A percentile compares a stretch with the other conserved stretches of the same genome.
Conservation (phyloP, 1,140 invertebrate species). For the Drosophila sturtevanti region DNA sequence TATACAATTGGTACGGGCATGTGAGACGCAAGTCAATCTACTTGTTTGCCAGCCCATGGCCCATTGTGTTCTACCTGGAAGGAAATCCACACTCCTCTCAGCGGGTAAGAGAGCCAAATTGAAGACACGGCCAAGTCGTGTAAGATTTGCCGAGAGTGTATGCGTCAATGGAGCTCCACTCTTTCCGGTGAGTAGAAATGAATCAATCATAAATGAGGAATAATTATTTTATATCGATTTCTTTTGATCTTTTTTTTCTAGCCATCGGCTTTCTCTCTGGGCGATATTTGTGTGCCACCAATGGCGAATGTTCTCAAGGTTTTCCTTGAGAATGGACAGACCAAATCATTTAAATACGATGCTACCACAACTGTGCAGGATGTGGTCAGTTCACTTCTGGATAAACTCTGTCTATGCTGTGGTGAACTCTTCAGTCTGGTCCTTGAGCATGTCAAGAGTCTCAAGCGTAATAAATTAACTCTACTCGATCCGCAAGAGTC, state of each 20-base stretch:
- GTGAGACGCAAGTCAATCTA: constrained; percentile 89
- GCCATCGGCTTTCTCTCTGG: constrained; percentile 90
- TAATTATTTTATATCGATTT: neutral
- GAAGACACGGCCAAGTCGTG: constrained; percentile 91
- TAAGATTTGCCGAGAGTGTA: constrained; percentile 94
- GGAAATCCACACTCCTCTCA: constrained; percentile 93
- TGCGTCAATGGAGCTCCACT: constrained; percentile 92
- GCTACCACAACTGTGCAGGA: constrained; percentile 92
- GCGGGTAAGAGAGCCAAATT: constrained; percentile 93
- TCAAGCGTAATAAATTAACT: constrained; percentile 92
- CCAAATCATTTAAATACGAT: constrained; percentile 98
- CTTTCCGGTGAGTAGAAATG: constrained; percentile 86
- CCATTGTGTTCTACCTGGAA: constrained; percentile 85
- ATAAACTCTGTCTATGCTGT: constrained; percentile 92
- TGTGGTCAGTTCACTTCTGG: constrained; percentile 92
- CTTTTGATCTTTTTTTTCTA: no score
- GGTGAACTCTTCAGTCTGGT: constrained; percentile 94
- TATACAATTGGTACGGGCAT: constrained; percentile 93
- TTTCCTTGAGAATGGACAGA: constrained; percentile 97
- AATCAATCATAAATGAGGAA: neutral
- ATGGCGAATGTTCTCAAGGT: constrained; percentile 97
- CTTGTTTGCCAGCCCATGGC: constrained; percentile 91
- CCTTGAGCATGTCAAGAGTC: constrained; percentile 94
- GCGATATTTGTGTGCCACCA: constrained; percentile 91
- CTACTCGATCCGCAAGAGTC: constrained; percentile 92